Evolutionary conservation across 2,113 vertebrate genomes (phyloP).

Genomic region (Ictalurus punctatus): DNA sequence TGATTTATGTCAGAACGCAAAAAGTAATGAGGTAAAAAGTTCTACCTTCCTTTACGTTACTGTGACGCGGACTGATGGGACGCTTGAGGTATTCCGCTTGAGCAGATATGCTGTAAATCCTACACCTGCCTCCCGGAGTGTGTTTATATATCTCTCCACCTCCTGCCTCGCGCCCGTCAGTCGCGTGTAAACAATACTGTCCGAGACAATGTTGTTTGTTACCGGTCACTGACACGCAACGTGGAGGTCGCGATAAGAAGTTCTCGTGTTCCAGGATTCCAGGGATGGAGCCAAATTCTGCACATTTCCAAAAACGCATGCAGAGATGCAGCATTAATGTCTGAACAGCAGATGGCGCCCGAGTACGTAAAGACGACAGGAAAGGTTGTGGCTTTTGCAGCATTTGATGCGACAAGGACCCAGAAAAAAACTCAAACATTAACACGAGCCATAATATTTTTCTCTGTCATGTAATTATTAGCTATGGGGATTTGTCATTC

Average conservation of each 20-base stretch:
- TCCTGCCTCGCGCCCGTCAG: constrained; percentile 47
- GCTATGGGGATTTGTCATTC: no score
- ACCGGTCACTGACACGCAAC: constrained; percentile 82
- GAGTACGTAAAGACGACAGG: constrained; percentile 14
- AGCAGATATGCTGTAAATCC: constrained; percentile 37
- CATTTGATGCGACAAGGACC: neutral
- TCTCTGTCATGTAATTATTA: neutral
- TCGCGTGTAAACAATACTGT: constrained; percentile 75
- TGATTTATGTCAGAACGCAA: constrained; percentile 6
- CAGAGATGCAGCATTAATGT: neutral
- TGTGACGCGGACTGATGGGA: neutral
- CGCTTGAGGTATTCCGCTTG: neutral
- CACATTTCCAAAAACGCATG: neutral
- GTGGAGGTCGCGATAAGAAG: constrained; percentile 79
- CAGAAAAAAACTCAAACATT: neutral
- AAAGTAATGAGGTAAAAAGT: neutral
- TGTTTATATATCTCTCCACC: constrained; percentile 67
- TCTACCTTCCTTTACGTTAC: neutral
- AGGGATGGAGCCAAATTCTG: constrained; percentile 63
- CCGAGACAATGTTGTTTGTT: constrained; percentile 83
- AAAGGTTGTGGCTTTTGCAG: neutral
- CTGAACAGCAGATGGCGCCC: constrained; percentile 63
- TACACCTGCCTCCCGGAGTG: constrained; percentile 57
- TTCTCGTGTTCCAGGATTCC: constrained; percentile 75
- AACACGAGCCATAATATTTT: neutral